Evolutionary conservation across 1,140 invertebrate species (phyloP).

Genomic region (Dufourea novaeangliae): DNA sequence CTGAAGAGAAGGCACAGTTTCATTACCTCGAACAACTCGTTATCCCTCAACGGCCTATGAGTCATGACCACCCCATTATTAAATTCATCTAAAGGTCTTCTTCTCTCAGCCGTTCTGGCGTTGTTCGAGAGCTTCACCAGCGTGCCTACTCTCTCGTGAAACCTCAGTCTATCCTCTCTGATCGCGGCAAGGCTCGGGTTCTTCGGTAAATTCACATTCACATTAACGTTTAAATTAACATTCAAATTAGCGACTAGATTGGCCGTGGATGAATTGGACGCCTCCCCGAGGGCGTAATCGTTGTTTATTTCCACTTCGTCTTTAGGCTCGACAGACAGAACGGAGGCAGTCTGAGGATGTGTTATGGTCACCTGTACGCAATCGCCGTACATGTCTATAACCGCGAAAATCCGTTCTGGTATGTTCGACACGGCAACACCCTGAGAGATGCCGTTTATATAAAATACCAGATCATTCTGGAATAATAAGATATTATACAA

Average conservation of each 20-base stretch:
- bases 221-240: conserved; percentile 80
- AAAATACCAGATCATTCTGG: conserved; percentile 92
- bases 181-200: conserved; percentile 74
- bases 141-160: conserved; percentile 93
- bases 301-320: conserved; percentile 77
- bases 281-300: conserved; percentile 73
- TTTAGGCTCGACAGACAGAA: conserved; percentile 64
- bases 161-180: conserved; percentile 87
- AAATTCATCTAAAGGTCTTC: conserved; percentile 95
- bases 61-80: conserved; percentile 97
- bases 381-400: conserved; percentile 96
- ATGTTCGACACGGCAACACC: conserved; percentile 91
- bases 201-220: conserved; percentile 80
- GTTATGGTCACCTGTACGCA: conserved; percentile 92
- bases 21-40: conserved; percentile 95
- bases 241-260: conserved; percentile 79
- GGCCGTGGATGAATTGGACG: conserved; percentile 75
- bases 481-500: conserved; percentile 58
- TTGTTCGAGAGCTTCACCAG: conserved; percentile 93
- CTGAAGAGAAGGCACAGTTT: too few species aligned
- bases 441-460: conserved; percentile 93
- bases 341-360: conserved; percentile 62
- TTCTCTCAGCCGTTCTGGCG: conserved; percentile 92
- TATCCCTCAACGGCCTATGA: conserved; percentile 91
- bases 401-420: conserved; percentile 89